Conservation (phyloP, 2,113 vertebrate species). For the Tetrao urogallus region DNA sequence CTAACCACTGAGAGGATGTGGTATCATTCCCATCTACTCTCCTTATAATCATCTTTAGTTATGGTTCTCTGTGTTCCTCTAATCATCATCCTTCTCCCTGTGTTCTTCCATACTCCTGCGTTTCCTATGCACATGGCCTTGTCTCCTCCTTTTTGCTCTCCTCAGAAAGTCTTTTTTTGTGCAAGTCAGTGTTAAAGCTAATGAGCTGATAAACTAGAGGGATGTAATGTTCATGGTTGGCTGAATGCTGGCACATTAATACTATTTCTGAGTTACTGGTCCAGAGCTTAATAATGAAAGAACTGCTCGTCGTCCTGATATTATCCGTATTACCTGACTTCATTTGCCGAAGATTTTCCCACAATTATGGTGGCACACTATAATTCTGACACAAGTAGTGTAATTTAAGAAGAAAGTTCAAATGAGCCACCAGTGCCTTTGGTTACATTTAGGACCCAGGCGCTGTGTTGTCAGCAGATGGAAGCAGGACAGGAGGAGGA, state of each 20-base stretch:
- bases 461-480: accelerated
- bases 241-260: background rate
- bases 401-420: background rate
- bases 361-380: background rate
- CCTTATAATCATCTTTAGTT: conserved; percentile 42
- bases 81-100: background rate
- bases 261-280: background rate
- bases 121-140: background rate
- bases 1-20: conserved; percentile 11
- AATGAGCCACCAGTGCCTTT: background rate
- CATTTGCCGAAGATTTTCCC: background rate
- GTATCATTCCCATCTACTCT: background rate
- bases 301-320: background rate
- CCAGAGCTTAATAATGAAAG: background rate
- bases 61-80: background rate
- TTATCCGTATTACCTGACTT: background rate
- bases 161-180: background rate
- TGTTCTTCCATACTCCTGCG: background rate
- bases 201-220: background rate
- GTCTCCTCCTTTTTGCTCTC: background rate
- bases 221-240: background rate
- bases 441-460: background rate
- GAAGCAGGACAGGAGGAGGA: background rate
- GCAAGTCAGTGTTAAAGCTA: background rate
- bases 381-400: background rate